Conservation (phyloP, 2,797 vertebrate genomes). For the Aulostomus chinensis region DNA sequence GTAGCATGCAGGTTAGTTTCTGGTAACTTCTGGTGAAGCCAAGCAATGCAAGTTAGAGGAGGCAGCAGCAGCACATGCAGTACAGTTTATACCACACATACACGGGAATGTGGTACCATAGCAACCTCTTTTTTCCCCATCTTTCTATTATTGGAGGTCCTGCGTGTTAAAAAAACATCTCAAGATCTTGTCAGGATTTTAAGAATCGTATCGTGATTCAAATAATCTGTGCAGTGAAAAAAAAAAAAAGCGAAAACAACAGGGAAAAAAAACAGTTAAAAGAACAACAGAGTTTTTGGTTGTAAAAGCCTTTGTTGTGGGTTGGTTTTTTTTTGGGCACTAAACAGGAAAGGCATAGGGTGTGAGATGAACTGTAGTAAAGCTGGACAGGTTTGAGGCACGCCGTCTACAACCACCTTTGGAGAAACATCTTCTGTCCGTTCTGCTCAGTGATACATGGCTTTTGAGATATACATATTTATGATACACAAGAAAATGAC, state of each 20-base stretch:
- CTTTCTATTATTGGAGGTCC: not conserved
- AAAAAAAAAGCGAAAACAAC: not conserved
- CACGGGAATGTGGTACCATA: too few relatives aligned
- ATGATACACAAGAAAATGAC: constrained; percentile 21
- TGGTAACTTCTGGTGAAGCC: constrained; percentile 16
- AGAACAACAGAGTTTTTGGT: not conserved
- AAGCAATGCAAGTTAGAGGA: constrained; percentile 30
- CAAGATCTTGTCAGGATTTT: not conserved
- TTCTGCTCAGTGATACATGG: constrained; percentile 36
- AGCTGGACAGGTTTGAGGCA: constrained; percentile 15
- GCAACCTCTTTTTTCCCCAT: too few relatives aligned
- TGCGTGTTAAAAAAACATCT: constrained; percentile 5
- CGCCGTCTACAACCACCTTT: constrained; percentile 13
- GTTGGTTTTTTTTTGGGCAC: constrained; percentile 2
- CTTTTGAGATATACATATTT: constrained; percentile 22
- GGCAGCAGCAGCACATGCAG: constrained; percentile 12
- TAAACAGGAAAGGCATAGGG: constrained; percentile 22
- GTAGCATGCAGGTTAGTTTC: constrained; percentile 19
- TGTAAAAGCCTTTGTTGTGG: constrained; percentile 17
- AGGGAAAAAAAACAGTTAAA: not conserved
- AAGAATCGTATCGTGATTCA: not conserved
- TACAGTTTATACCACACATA: not conserved
- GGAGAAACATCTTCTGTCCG: constrained; percentile 3
- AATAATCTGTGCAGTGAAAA: constrained; percentile 1
- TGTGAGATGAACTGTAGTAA: constrained; percentile 6